phyloP scores from a whole-genome alignment of 2,113 vertebrate species.

The Crocuta crocuta region DNA sequence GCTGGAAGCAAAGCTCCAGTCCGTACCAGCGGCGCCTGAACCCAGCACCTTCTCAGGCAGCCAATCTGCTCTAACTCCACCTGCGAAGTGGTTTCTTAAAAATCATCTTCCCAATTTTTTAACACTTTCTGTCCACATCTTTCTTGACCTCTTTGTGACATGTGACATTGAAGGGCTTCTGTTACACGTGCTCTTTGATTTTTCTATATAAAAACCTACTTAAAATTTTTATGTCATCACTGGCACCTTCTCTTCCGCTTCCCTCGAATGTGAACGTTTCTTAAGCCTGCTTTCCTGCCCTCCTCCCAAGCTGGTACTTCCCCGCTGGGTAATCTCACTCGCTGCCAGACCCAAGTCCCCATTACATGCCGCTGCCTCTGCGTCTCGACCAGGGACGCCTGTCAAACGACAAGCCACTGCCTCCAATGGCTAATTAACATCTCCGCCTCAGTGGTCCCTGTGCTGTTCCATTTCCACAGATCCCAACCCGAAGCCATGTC shows the following conservation, averaged over 20 bases:
- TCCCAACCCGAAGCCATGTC: background rate
- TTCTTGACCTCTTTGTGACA: background rate
- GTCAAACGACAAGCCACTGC: background rate
- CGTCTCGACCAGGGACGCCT: background rate
- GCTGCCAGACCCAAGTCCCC: background rate
- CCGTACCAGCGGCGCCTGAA: background rate
- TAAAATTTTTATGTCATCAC: background rate
- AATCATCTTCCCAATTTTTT: background rate
- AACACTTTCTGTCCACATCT: background rate
- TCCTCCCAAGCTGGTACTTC: background rate
- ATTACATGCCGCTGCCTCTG: background rate
- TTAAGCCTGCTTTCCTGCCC: background rate
- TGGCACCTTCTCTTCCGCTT: background rate
- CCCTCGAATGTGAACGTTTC: background rate
- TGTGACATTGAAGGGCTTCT: background rate
- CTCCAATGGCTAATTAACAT: background rate
- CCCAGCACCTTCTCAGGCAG: background rate
- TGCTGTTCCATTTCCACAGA: background rate
- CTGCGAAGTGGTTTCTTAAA: background rate
- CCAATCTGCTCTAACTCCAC: background rate
- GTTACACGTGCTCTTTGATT: background rate
- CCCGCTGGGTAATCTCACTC: background rate
- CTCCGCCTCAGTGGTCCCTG: background rate
- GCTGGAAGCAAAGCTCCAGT: background rate
- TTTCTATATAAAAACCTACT: background rate